Evolutionary conservation across 2,888 invertebrate species (phyloP).

Genomic region (Hemaris fuciformis): DNA sequence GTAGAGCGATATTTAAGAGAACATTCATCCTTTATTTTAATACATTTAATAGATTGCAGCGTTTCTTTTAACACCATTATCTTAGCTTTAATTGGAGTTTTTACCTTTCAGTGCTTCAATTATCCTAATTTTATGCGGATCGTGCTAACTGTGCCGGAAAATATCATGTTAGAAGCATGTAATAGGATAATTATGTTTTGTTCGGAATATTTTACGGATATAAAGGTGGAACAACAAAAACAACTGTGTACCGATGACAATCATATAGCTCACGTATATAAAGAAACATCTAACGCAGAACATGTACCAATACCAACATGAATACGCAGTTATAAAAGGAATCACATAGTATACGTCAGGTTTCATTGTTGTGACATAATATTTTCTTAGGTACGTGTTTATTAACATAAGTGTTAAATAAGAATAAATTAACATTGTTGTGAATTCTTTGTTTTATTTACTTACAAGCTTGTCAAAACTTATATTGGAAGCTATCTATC

Average conservation of each 20-base stretch:
- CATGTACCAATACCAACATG: background rate
- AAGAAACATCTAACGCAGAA: background rate
- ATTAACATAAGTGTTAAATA: too few species aligned
- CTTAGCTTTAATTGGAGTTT: background rate
- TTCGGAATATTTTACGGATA: slow-evolving; percentile 74
- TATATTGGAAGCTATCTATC: too few species aligned
- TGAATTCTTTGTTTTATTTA: too few species aligned
- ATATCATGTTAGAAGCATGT: slow-evolving; percentile 92
- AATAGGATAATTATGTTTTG: slow-evolving; percentile 92
- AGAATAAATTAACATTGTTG: too few species aligned
- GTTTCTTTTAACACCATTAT: background rate
- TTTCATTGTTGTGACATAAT: too few species aligned
- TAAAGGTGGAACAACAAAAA: background rate
- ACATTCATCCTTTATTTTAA: background rate
- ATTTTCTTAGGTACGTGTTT: too few species aligned
- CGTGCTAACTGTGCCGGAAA: slow-evolving; percentile 95
- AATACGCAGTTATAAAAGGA: background rate
- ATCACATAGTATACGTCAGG: background rate
- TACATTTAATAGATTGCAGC: background rate
- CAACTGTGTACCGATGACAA: background rate
- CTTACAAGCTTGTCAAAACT: too few species aligned
- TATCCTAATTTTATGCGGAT: slow-evolving; percentile 95
- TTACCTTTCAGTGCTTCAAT: slow-evolving; percentile 89
- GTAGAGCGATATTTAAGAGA: slow-evolving; percentile 7
- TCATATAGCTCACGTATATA: background rate